phyloP scores from a whole-genome alignment of 2,113 vertebrate genomes.

The Verasper variegatus region DNA sequence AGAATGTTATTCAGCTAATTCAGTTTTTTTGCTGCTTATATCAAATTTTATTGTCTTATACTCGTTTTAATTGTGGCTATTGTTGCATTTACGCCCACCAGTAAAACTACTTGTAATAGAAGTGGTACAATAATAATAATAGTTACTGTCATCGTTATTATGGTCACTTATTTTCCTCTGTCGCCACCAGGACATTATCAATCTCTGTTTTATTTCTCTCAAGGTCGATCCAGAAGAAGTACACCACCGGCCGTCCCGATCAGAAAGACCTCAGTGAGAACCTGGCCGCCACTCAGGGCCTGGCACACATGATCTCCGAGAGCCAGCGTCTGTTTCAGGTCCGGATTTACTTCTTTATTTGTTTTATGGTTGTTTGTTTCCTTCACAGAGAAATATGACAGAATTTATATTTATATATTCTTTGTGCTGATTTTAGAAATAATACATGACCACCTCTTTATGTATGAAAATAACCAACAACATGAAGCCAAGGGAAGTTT shows the following conservation, averaged over 20 bases:
- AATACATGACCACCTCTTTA: neutral
- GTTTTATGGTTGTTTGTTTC: neutral
- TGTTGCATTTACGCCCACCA: neutral
- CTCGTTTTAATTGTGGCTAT: neutral
- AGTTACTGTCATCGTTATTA: neutral
- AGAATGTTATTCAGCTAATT: too few species aligned
- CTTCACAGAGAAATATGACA: neutral
- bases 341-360: constrained; percentile 42
- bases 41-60: too few species aligned
- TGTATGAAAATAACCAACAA: neutral
- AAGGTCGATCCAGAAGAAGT: constrained; percentile 97
- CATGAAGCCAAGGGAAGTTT: neutral
- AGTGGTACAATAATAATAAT: neutral
- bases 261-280: constrained; percentile 97
- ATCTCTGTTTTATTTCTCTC: constrained; percentile 14
- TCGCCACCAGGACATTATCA: too few species aligned
- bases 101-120: neutral
- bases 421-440: constrained; percentile 1
- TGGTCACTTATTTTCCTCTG: neutral
- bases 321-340: constrained; percentile 94
- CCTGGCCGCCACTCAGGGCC: constrained; percentile 94
- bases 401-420: neutral
- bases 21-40: too few species aligned
- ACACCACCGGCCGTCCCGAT: constrained; percentile 93
- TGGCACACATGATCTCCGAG: constrained; percentile 96